Evolutionary conservation across 2,113 vertebrate species (phyloP).

Genomic region (Neogale vison): DNA sequence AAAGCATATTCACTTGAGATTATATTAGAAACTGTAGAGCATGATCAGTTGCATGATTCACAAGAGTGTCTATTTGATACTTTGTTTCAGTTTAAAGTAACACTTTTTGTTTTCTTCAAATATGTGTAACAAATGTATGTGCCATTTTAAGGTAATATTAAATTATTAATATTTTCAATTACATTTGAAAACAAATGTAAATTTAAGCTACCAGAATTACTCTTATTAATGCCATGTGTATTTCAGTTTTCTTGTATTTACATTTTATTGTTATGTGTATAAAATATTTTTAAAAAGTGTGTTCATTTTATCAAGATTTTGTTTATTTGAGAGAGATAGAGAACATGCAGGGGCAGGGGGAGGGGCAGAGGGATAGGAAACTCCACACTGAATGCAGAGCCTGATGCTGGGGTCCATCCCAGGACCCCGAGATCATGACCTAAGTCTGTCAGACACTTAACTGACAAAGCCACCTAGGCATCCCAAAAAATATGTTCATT

Average conservation of each 20-base stretch:
- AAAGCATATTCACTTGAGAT: conserved; percentile 2
- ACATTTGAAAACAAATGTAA: conserved; percentile 13
- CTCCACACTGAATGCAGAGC: not conserved
- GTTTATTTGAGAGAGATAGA: not conserved
- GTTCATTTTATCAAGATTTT: not conserved
- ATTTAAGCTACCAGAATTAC: not conserved
- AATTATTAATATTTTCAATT: not conserved
- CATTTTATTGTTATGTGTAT: not conserved
- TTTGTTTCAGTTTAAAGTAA: not conserved
- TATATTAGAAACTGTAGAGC: not conserved
- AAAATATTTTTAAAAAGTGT: not conserved
- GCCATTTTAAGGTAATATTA: not conserved
- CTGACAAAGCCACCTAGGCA: not conserved
- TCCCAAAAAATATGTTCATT: not conserved
- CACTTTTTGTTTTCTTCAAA: not conserved
- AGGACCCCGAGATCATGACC: not conserved
- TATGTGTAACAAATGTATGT: not conserved
- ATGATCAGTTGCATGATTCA: not conserved
- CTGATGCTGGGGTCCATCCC: not conserved
- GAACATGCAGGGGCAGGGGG: not conserved
- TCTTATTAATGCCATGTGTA: not conserved
- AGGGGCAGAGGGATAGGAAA: not conserved
- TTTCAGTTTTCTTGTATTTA: not conserved
- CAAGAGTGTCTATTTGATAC: not conserved
- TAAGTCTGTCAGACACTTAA: not conserved